A percentile compares a stretch with the other conserved stretches of the same genome.
Conservation (phyloP, 1,140 invertebrate genomes). For the Chrysomallon squamiferum region DNA sequence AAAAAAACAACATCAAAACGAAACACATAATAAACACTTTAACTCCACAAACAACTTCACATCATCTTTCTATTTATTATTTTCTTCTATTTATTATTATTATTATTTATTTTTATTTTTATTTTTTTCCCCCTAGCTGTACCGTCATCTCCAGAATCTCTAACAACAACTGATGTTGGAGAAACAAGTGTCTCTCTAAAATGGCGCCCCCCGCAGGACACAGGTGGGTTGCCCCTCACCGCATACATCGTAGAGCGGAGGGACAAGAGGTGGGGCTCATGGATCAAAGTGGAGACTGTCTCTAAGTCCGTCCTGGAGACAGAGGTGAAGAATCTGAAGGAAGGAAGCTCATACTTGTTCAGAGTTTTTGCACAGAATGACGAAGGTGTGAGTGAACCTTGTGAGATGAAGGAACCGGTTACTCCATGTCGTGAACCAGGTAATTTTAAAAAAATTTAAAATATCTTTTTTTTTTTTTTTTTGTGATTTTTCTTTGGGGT, state of each 20-base stretch:
- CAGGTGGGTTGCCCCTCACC: conserved; percentile 93
- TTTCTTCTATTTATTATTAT: background rate
- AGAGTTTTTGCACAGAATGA: conserved; percentile 93
- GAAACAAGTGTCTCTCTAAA: conserved; percentile 41
- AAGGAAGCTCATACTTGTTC: conserved; percentile 95
- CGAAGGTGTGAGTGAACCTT: conserved; percentile 72
- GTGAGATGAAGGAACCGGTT: conserved; percentile 47
- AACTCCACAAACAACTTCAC: no score
- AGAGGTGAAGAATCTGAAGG: conserved; percentile 70
- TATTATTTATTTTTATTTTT: background rate
- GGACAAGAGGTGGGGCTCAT: conserved; percentile 73
- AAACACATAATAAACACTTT: no score
- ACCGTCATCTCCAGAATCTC: conserved; percentile 45
- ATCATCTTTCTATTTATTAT: no score
- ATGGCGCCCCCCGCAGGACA: conserved; percentile 96
- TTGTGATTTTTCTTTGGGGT: no score
- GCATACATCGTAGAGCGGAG: conserved; percentile 90
- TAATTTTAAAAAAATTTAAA: conserved; percentile 29
- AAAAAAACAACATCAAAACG: no score
- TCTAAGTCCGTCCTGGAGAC: conserved; percentile 34
- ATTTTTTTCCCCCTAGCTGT: conserved; percentile 21
- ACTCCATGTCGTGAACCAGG: conserved; percentile 52
- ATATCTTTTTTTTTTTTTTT: background rate
- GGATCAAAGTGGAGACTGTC: conserved; percentile 44
- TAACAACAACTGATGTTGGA: conserved; percentile 45